Conservation (phyloP, 2,113 vertebrate genomes). For the Channa maculata region DNA sequence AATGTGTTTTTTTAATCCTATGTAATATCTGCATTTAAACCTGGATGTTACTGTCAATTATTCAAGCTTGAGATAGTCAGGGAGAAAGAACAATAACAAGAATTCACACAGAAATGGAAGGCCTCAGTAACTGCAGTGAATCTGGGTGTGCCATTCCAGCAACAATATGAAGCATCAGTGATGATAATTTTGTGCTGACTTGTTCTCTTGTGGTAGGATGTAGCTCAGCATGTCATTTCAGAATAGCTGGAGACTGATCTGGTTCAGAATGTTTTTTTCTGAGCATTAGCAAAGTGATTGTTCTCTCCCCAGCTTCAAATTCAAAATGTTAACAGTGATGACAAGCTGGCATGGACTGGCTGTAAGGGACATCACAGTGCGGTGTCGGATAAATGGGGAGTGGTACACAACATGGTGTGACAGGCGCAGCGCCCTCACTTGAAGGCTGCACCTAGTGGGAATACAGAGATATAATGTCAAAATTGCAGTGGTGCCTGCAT, state of each 20-base stretch:
- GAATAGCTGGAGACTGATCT: constrained; percentile 6
- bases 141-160: constrained; percentile 50
- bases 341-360: neutral
- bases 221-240: constrained; percentile 17
- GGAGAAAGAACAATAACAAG: constrained; percentile 2
- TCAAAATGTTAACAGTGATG: neutral
- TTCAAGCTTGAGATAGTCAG: constrained; percentile 1
- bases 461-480: constrained; percentile 6
- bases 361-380: neutral
- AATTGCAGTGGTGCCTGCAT: constrained; percentile 16
- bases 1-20: constrained; percentile 1
- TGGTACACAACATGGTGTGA: constrained; percentile 11
- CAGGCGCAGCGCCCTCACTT: neutral
- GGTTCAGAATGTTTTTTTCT: neutral
- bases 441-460: constrained; percentile 17
- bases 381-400: neutral
- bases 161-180: neutral
- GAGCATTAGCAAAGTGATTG: no score
- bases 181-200: constrained; percentile 44
- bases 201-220: constrained; percentile 12
- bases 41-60: no score
- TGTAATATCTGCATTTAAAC: neutral
- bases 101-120: neutral
- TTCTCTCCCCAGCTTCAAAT: neutral
- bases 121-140: constrained; percentile 8